phyloP scores from a whole-genome alignment of 2,888 invertebrate species.

The Xestia ashworthii region DNA sequence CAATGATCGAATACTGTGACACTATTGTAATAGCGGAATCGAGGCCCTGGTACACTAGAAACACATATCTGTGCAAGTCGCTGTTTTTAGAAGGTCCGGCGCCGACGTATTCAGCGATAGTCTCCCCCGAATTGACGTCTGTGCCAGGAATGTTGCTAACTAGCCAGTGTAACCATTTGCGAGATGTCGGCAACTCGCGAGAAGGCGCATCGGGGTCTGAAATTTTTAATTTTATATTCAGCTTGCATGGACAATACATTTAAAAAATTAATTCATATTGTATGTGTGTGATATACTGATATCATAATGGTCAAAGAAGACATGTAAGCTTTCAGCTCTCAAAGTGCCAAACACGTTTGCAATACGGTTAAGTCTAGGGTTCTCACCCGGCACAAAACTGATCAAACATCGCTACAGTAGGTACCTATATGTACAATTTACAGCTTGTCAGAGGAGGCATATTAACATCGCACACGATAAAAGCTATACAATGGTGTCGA shows the following conservation, averaged over 20 bases:
- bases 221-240: not conserved
- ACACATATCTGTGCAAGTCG: slow-evolving; percentile 38
- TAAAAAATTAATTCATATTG: not conserved
- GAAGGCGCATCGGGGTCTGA: slow-evolving; percentile 36
- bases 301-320: not conserved
- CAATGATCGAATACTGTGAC: too few relatives aligned
- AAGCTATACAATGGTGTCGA: too few relatives aligned
- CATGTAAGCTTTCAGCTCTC: not conserved
- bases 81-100: slow-evolving; percentile 6
- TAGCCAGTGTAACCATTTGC: slow-evolving; percentile 31
- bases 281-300: not conserved
- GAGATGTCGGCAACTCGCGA: slow-evolving; percentile 15
- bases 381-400: slow-evolving; percentile 39
- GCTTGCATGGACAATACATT: not conserved
- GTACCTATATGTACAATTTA: slow-evolving; percentile 81
- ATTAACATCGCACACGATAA: slow-evolving; percentile 91
- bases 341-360: not conserved
- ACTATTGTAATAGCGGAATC: too few relatives aligned
- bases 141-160: slow-evolving; percentile 27
- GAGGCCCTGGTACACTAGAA: slow-evolving; percentile 35
- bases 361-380: not conserved
- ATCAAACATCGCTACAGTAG: slow-evolving; percentile 94
- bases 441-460: slow-evolving; percentile 81
- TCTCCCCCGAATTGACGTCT: slow-evolving; percentile 24
- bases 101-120: slow-evolving; percentile 38